A percentile compares a stretch with the other conserved stretches of the same genome.
Evolutionary conservation across 30 jellyfish, hydroid and myxozoan species (phyloP).

Genomic region (Aurelia sp.): DNA sequence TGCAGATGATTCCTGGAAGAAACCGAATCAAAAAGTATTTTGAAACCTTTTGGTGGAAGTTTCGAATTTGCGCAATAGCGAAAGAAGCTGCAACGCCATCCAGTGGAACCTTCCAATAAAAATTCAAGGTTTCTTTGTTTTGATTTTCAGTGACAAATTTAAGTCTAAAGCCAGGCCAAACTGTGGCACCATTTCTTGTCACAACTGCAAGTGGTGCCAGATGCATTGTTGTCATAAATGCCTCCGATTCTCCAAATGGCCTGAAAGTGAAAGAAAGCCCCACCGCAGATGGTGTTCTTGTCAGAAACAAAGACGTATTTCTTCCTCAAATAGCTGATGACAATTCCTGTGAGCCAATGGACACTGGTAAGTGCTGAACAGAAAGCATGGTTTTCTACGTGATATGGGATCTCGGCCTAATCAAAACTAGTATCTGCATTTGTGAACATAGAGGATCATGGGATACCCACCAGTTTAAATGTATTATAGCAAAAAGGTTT

Average conservation of each 20-base stretch:
- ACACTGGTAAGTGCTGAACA: conserved; percentile 37
- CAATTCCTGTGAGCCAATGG: conserved; percentile 60
- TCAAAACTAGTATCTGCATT: too few species aligned
- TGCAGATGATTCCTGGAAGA: too few species aligned
- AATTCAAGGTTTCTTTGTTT: background rate
- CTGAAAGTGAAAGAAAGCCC: conserved; percentile 35
- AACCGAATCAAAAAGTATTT: too few species aligned
- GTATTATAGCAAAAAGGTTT: too few species aligned
- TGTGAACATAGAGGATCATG: too few species aligned
- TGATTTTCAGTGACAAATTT: conserved; percentile 33
- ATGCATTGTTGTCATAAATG: conserved; percentile 51
- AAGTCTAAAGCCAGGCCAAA: conserved; percentile 53
- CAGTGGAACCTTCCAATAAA: too few species aligned
- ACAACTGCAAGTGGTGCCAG: conserved; percentile 69
- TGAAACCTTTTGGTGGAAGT: background rate
- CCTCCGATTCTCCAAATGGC: conserved; percentile 21
- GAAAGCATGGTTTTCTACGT: too few species aligned
- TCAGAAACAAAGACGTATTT: conserved; percentile 74
- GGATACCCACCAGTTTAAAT: too few species aligned
- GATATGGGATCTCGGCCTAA: too few species aligned
- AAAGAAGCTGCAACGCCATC: too few species aligned
- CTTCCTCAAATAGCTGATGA: conserved; percentile 77
- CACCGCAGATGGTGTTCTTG: conserved; percentile 37
- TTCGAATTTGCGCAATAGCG: too few species aligned
- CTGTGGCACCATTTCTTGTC: conserved; percentile 63